Evolutionary conservation across 2,113 vertebrate genomes (phyloP), one percentile per base, ranked within the genome.

Genomic region (Pelusios castaneus): DNA sequence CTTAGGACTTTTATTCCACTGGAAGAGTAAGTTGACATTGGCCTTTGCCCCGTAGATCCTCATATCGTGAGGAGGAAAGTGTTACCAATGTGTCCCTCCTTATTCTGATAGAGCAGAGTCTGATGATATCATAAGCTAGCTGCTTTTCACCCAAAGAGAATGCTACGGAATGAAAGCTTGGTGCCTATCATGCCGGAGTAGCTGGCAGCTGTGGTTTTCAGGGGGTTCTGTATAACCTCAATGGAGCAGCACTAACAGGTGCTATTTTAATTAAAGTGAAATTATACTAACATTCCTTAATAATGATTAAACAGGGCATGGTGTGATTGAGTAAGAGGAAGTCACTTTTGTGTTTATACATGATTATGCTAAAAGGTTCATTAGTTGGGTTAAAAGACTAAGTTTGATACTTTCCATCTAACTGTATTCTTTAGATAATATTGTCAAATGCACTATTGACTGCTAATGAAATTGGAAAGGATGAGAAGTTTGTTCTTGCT

Each of bases 241-340:
- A 89, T 13, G 55, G 84, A 38, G 5, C 5, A 49, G 43, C 47
- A 89, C 5, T 76, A 58, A 5, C 24, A 75, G 12, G 27, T 10
- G 81, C 8, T 77, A 73, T 73, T 85, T 92, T 88, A 94, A 60
- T 89, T 75, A 73, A 80, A 94, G 77, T 58, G 7, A 80, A 94
- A 87, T 91, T 90, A 82, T 24, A 6, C 24, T 91, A 73, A 78
- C 75, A 84, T 80, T 80, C 14, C 49, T 27, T 78, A 90, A 45
- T 54, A 54, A 75, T 54, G 31, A 78, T 52, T 70, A 82, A 85
- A 51, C 38, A 82, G 17, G n/a, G 5, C 14, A 63, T 45, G 9
- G 8, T 56, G 29, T 56, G 38, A 87, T 10, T 54, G 55, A 87
- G 22, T 52, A 41, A 34, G 47, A 91, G 34, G 78, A 86, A 86